Evolutionary conservation across 2,888 invertebrate genomes (phyloP).

Genomic region (Trisateles emortualis): DNA sequence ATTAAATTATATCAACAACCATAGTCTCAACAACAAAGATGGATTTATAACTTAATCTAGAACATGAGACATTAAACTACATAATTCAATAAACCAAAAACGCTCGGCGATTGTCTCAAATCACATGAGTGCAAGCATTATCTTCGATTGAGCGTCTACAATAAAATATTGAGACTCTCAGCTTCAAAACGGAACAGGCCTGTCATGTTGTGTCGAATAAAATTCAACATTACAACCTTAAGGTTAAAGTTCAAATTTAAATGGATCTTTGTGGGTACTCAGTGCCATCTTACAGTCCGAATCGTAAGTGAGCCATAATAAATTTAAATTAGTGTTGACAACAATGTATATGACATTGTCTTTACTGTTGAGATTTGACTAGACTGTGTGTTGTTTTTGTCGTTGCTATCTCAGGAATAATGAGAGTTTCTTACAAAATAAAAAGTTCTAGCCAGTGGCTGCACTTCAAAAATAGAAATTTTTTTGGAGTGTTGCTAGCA

Average conservation of each 20-base stretch:
- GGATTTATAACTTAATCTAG: conserved; percentile 34
- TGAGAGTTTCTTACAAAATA: conserved; percentile 24
- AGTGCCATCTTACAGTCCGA: conserved; percentile 69
- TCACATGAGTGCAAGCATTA: conserved; percentile 81
- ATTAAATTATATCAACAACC: conserved; percentile 11
- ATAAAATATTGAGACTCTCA: conserved; percentile 41
- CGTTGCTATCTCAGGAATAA: conserved; percentile 33
- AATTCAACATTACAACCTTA: conserved; percentile 43
- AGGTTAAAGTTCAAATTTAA: conserved; percentile 53
- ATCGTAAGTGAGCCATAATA: conserved; percentile 75
- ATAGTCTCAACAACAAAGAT: conserved; percentile 15
- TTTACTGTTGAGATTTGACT: conserved; percentile 76
- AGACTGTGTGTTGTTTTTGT: conserved; percentile 33
- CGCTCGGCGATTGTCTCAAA: conserved; percentile 79
- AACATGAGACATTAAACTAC: conserved; percentile 36
- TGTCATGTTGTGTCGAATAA: conserved; percentile 41
- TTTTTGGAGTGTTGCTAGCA: too few species aligned
- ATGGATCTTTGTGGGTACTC: conserved; percentile 36
- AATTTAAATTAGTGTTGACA: conserved; percentile 84
- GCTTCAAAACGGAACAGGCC: conserved; percentile 51
- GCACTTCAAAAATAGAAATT: too few species aligned
- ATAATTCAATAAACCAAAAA: conserved; percentile 81
- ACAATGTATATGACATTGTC: conserved; percentile 75
- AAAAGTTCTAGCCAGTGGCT: neutral
- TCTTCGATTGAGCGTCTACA: conserved; percentile 77